Percentiles rank a stretch among this genome's conserved stretches.
phyloP scores from a whole-genome alignment of 2,113 vertebrate genomes.

The Nothocercus nigrocapillus region DNA sequence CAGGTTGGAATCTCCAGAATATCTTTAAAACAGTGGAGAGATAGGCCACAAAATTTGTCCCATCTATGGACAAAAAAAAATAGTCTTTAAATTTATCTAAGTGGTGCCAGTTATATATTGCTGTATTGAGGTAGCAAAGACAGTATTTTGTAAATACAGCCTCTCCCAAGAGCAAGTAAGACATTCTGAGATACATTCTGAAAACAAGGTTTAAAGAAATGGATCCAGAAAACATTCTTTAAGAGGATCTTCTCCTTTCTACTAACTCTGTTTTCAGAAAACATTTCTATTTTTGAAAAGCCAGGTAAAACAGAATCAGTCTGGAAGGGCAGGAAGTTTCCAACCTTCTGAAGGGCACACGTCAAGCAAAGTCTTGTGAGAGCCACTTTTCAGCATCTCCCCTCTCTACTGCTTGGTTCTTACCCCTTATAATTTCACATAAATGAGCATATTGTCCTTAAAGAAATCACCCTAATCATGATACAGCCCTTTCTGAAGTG shows the following conservation, averaged over 20 bases:
- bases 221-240: not conserved
- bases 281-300: not conserved
- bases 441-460: not conserved
- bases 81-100: conserved; percentile 4
- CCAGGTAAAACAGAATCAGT: not conserved
- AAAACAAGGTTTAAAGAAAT: conserved; percentile 42
- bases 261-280: not conserved
- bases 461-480: not conserved
- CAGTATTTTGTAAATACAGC: not conserved
- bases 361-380: not conserved
- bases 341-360: not conserved
- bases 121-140: not conserved
- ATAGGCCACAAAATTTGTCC: not conserved
- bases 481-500: not conserved
- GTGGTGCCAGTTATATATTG: not conserved
- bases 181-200: not conserved
- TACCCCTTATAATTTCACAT: not conserved
- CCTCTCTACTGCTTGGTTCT: not conserved
- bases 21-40: not conserved
- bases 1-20: not conserved
- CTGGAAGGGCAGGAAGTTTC: not conserved
- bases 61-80: not conserved
- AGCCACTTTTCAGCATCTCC: not conserved
- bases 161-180: not conserved
- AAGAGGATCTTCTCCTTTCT: not conserved